Evolutionary conservation across 2,888 invertebrate species (phyloP).

Genomic region (Pachymerium ferrugineum): DNA sequence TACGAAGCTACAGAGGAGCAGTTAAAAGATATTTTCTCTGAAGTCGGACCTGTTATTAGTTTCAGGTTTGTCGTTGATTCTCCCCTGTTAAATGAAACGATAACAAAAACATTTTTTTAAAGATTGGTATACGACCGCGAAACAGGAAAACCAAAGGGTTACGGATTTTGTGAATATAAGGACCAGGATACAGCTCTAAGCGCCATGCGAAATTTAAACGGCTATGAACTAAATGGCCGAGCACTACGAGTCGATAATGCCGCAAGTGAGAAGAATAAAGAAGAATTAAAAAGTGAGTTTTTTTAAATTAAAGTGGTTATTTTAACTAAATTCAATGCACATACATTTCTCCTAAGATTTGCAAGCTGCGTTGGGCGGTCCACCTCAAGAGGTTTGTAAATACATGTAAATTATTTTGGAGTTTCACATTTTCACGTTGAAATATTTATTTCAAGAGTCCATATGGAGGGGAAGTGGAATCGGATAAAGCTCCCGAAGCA

Average conservation of each 20-base stretch:
- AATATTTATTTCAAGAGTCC: slow-evolving; percentile 67
- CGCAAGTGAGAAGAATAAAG: slow-evolving; percentile 45
- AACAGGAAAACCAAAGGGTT: slow-evolving; percentile 98
- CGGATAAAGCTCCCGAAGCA: slow-evolving; percentile 94
- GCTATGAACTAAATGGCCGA: slow-evolving; percentile 94
- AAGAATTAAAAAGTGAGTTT: slow-evolving; percentile 80
- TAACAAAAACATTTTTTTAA: background rate
- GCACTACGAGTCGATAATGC: slow-evolving; percentile 95
- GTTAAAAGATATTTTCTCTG: slow-evolving; percentile 93
- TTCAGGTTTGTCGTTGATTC: slow-evolving; percentile 61
- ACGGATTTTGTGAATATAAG: slow-evolving; percentile 98
- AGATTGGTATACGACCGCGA: slow-evolving; percentile 90
- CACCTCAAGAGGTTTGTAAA: slow-evolving; percentile 39
- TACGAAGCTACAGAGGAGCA: slow-evolving; percentile 99
- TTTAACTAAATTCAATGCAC: background rate
- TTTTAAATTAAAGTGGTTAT: background rate
- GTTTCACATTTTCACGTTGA: background rate
- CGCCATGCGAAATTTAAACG: slow-evolving; percentile 96
- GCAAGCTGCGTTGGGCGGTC: slow-evolving; percentile 40
- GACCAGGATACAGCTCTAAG: slow-evolving; percentile 96
- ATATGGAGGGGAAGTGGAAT: slow-evolving; percentile 84
- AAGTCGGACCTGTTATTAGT: slow-evolving; percentile 92
- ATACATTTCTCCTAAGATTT: no score
- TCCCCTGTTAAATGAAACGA: background rate
- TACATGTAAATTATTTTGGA: no score